These are phyloP conservation scores for Myiagra hebetior DNA, from an alignment of 2,113 vertebrate genomes.

Conservation along the genomic window DNA sequence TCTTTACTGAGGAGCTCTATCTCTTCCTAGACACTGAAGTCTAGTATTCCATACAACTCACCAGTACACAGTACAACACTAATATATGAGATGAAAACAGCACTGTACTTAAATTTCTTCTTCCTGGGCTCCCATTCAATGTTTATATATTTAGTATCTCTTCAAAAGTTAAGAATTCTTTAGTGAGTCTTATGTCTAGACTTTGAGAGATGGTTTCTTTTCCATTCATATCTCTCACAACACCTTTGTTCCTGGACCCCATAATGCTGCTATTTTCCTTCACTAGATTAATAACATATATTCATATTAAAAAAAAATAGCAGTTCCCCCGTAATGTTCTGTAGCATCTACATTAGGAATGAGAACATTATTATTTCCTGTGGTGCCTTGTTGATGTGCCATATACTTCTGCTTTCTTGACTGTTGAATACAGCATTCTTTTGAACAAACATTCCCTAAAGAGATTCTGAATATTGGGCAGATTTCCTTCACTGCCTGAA, in stretches of 20 bases:
- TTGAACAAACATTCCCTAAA: background rate
- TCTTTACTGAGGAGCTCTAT: background rate
- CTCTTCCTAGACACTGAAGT: background rate
- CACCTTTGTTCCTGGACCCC: background rate
- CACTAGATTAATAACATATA: background rate
- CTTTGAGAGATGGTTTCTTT: background rate
- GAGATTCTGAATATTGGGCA: background rate
- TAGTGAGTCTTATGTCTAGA: background rate
- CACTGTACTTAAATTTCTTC: background rate
- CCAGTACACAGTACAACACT: background rate
- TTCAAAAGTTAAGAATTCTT: background rate
- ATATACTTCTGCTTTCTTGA: background rate
- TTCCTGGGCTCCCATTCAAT: background rate
- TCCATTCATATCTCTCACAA: background rate
- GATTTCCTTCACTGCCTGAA: background rate
- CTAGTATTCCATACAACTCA: background rate
- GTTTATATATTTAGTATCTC: background rate
- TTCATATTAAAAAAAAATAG: background rate
- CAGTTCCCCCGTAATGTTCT: background rate
- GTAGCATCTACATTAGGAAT: background rate
- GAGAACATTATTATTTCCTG: background rate
- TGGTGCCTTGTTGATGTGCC: background rate
- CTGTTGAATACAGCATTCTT: background rate
- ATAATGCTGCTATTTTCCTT: background rate
- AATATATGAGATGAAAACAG: background rate